A percentile compares a stretch with the other conserved stretches of the same genome.
Conservation (phyloP, 2,888 invertebrate species). For the Mantis religiosa region DNA sequence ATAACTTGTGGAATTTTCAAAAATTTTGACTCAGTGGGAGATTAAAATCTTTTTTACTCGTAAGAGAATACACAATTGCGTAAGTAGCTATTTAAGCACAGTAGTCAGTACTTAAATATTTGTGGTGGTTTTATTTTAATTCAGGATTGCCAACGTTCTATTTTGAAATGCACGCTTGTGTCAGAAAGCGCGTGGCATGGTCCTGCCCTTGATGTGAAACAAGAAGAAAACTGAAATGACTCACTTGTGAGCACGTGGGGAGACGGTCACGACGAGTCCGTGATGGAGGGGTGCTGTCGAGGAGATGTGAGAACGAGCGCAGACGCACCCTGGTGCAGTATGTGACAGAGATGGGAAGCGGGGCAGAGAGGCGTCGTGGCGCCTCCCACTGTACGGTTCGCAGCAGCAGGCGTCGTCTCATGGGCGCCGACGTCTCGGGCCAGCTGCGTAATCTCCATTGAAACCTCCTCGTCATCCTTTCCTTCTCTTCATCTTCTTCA, state of each 20-base stretch:
- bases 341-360: conserved; percentile 22
- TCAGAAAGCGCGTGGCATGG: too few relatives aligned
- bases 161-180: too few relatives aligned
- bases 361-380: conserved; percentile 9
- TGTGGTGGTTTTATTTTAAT: too few relatives aligned
- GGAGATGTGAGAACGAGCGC: conserved; percentile 33
- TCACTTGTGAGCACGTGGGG: background rate
- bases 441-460: conserved; percentile 2
- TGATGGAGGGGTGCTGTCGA: background rate
- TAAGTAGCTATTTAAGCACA: too few relatives aligned
- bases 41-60: too few relatives aligned
- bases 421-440: background rate
- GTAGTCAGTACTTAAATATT: too few relatives aligned
- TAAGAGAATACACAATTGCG: too few relatives aligned
- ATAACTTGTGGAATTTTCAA: too few relatives aligned
- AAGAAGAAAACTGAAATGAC: background rate
- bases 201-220: background rate
- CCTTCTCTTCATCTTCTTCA: background rate
- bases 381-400: background rate
- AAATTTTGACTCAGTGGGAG: too few relatives aligned
- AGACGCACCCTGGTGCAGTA: conserved; percentile 34
- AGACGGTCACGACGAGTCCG: background rate
- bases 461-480: background rate
- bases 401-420: background rate
- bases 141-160: too few relatives aligned